A percentile compares a stretch with the other conserved stretches of the same genome.
Conservation (phyloP, 2,113 vertebrate species). For the Corvus cornix region DNA sequence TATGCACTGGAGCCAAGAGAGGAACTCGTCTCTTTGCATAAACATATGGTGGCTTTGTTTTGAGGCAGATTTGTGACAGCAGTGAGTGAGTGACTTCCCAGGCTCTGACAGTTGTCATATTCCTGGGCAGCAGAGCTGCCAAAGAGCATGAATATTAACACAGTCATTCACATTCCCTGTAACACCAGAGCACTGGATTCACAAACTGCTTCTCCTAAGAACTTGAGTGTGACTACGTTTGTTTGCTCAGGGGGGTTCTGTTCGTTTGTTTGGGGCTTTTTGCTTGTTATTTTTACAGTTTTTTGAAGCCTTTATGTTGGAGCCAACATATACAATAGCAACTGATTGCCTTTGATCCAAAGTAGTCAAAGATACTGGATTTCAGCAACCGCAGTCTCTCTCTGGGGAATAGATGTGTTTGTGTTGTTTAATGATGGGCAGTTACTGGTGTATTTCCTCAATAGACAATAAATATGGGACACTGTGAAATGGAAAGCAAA, state of each 20-base stretch:
- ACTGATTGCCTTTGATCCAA: conserved; percentile 1
- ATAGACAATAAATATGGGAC: background rate
- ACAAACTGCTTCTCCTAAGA: background rate
- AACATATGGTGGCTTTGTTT: conserved; percentile 54
- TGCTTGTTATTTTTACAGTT: background rate
- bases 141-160: conserved; percentile 1
- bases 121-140: background rate
- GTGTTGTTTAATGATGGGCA: background rate
- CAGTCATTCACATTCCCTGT: background rate
- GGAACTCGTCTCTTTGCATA: conserved; percentile 17
- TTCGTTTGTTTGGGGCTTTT: background rate
- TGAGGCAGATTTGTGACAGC: conserved; percentile 16
- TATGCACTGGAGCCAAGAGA: conserved; percentile 25
- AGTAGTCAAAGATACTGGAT: background rate
- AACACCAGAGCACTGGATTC: background rate
- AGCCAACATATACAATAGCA: background rate
- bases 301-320: background rate
- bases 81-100: conserved; percentile 40
- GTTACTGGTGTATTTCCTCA: background rate
- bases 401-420: background rate
- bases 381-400: background rate
- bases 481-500: background rate
- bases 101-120: conserved; percentile 48
- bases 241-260: background rate
- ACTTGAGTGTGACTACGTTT: background rate